Evolutionary conservation across 2,113 vertebrate species (phyloP).

Genomic region (Dolichallabes microphthalmus): DNA sequence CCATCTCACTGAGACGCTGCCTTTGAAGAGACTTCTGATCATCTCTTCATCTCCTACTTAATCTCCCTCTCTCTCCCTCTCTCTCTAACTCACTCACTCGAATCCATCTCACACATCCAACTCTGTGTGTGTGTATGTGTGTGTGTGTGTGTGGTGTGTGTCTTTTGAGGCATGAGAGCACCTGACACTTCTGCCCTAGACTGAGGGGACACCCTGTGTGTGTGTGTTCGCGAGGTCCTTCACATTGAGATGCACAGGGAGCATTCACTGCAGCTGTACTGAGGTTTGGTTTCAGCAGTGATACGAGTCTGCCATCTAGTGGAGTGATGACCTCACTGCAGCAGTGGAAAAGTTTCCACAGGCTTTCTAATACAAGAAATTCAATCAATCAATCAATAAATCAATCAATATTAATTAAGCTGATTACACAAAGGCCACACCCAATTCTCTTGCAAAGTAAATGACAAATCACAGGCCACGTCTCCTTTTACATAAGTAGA

Average conservation of each 20-base stretch:
- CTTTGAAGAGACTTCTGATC: neutral
- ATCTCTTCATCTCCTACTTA: neutral
- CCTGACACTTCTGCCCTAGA: neutral
- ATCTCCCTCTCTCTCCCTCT: neutral
- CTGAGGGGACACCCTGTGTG: neutral
- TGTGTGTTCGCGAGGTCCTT: neutral
- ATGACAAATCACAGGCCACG: too few species aligned
- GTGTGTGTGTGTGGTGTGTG: neutral
- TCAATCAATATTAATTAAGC: neutral
- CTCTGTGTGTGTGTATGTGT: neutral
- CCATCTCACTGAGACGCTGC: neutral
- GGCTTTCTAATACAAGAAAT: neutral
- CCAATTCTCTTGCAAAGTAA: too few species aligned
- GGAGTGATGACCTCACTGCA: constrained; percentile 32
- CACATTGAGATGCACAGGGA: constrained; percentile 37
- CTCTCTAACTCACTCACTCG: too few species aligned
- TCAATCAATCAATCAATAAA: neutral
- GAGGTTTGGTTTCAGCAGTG: neutral
- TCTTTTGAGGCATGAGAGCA: neutral
- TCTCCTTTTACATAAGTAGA: too few species aligned
- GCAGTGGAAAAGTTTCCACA: neutral
- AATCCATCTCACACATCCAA: constrained; percentile 5
- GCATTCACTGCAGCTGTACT: constrained; percentile 41
- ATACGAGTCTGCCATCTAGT: constrained; percentile 62
- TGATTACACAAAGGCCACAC: neutral